Conservation (phyloP, 1,140 invertebrate genomes). For the Drosophila seguyi region DNA sequence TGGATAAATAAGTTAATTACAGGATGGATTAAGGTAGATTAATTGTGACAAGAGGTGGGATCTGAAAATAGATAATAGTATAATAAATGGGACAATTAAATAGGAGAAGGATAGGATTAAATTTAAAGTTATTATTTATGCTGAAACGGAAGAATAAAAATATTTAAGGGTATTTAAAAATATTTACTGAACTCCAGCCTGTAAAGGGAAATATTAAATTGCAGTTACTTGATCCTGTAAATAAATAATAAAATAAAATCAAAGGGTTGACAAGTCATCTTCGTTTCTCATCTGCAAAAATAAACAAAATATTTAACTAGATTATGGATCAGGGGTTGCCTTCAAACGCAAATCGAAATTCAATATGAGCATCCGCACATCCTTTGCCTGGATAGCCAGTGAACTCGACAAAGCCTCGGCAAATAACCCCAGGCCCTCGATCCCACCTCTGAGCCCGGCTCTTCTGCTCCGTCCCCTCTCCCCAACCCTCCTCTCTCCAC, state of each 20-base stretch:
- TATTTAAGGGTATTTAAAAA: not conserved
- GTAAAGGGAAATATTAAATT: not conserved
- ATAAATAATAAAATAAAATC: not conserved
- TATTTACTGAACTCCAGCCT: not conserved
- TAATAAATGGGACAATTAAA: not conserved
- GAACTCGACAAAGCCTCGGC: conserved; percentile 8
- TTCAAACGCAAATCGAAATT: conserved; percentile 11
- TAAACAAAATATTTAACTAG: not conserved
- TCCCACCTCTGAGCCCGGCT: not conserved
- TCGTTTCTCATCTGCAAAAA: not conserved
- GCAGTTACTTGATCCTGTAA: not conserved
- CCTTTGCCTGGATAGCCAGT: not conserved
- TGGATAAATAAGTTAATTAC: not conserved
- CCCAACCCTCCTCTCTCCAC: conserved; percentile 16
- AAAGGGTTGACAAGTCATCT: not conserved
- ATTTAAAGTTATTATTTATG: not conserved
- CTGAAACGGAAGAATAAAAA: not conserved
- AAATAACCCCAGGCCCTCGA: conserved; percentile 3
- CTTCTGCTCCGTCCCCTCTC: not conserved
- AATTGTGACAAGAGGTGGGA: conserved; percentile 1
- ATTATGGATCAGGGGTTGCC: not conserved
- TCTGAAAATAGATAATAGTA: not conserved
- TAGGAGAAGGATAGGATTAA: not conserved
- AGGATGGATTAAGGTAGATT: not conserved
- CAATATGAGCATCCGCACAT: conserved; percentile 20